Percentiles rank a stretch among this genome's conserved stretches.
Evolutionary conservation across 2,113 vertebrate genomes (phyloP).

Genomic region (Malurus elegans): DNA sequence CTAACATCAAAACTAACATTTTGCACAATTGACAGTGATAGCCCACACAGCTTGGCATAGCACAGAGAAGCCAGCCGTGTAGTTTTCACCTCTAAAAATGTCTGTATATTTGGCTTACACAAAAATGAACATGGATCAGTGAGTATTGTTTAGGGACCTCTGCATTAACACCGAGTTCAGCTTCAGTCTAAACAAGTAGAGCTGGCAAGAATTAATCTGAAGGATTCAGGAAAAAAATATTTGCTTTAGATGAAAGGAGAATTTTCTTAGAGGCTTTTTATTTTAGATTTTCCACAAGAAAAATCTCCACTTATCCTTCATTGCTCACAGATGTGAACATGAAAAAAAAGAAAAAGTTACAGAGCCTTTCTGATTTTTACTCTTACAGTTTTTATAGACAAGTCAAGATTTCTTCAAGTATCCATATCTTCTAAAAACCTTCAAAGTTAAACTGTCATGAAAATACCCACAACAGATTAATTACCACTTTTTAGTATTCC

Average conservation of each 20-base stretch:
- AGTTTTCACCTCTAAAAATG: background rate
- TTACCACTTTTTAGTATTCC: background rate
- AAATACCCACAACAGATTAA: background rate
- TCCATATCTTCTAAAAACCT: background rate
- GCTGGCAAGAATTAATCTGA: background rate
- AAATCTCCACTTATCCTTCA: background rate
- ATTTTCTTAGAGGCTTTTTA: background rate
- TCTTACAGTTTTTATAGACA: background rate
- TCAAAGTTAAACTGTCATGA: background rate
- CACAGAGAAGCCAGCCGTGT: rapidly evolving
- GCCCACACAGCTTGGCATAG: background rate
- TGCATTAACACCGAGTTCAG: background rate
- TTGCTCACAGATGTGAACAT: background rate
- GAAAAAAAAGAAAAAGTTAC: background rate
- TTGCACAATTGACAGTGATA: background rate
- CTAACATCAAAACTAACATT: background rate
- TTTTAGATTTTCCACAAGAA: background rate
- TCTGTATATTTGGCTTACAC: background rate
- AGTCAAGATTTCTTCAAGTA: background rate
- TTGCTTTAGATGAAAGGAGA: background rate
- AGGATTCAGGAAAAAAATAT: background rate
- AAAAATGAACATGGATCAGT: background rate
- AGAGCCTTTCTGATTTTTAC: background rate
- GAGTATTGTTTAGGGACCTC: background rate
- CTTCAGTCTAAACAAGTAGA: background rate